These are phyloP conservation scores for Ibycter americanus DNA, from an alignment of 2,797 vertebrate genomes.

Conservation along the genomic window DNA sequence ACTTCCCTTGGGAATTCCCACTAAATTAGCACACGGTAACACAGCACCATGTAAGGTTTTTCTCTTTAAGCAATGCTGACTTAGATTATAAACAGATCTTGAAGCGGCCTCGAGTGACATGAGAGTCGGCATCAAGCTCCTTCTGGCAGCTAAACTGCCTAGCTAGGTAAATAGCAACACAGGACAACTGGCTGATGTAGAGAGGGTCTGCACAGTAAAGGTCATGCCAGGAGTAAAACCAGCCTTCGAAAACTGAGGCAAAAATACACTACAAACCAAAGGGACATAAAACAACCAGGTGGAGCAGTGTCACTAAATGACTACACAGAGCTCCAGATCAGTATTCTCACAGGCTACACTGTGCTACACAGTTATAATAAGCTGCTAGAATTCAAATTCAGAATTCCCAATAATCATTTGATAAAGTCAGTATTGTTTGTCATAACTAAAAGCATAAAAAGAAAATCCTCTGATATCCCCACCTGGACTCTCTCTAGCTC, in stretches of 20 bases:
- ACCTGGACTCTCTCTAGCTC: background rate
- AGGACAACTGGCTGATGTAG: background rate
- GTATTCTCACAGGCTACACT: accelerated
- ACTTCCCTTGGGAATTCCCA: background rate
- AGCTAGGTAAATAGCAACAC: background rate
- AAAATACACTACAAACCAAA: background rate
- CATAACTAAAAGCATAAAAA: background rate
- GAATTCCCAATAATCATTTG: background rate
- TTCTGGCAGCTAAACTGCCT: background rate
- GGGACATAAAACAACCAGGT: background rate
- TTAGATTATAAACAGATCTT: accelerated
- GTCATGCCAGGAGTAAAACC: background rate
- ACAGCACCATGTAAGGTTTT: background rate
- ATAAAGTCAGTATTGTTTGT: background rate
- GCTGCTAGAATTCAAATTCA: background rate
- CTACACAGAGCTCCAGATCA: background rate
- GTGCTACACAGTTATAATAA: background rate
- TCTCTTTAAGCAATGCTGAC: background rate
- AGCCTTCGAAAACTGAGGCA: accelerated
- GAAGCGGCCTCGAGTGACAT: background rate
- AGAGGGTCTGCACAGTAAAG: accelerated
- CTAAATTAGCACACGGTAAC: background rate
- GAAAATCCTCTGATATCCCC: background rate
- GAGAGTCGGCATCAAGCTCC: background rate
- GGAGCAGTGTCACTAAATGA: background rate